These are phyloP conservation scores for Aphelenchoides avenae DNA, from an alignment of 1,140 invertebrate genomes.

Conservation along the genomic window DNA sequence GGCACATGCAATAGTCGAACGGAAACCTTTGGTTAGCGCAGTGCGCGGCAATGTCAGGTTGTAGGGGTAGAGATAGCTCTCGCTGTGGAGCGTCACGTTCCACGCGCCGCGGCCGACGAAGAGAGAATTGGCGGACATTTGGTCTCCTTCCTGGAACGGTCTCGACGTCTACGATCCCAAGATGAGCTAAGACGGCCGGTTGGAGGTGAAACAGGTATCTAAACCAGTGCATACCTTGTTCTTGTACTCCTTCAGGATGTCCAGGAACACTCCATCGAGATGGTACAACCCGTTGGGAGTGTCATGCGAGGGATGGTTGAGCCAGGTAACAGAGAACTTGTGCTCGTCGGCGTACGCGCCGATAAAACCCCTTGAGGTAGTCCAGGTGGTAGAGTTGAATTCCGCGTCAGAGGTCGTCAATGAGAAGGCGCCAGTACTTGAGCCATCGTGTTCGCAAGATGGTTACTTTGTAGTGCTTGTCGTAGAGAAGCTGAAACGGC, in stretches of 20 bases:
- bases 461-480: no score
- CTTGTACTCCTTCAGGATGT: constrained; percentile 1
- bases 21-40: not conserved
- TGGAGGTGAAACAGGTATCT: no score
- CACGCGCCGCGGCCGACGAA: not conserved
- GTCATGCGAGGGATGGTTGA: not conserved
- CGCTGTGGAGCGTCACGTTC: not conserved
- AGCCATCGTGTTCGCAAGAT: no score
- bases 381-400: not conserved
- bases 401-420: no score
- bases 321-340: not conserved
- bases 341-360: no score
- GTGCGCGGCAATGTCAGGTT: not conserved
- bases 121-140: not conserved
- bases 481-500: no score
- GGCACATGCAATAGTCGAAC: not conserved
- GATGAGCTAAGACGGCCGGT: constrained; percentile 9
- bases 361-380: not conserved
- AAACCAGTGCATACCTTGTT: no score
- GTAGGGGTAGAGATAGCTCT: not conserved
- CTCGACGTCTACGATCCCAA: not conserved
- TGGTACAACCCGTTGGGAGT: not conserved
- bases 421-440: no score
- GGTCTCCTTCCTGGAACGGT: not conserved
- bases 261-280: not conserved